These are phyloP conservation scores for Myotis planiceps DNA, from an alignment of 2,797 vertebrate genomes.

Conservation along the genomic window DNA sequence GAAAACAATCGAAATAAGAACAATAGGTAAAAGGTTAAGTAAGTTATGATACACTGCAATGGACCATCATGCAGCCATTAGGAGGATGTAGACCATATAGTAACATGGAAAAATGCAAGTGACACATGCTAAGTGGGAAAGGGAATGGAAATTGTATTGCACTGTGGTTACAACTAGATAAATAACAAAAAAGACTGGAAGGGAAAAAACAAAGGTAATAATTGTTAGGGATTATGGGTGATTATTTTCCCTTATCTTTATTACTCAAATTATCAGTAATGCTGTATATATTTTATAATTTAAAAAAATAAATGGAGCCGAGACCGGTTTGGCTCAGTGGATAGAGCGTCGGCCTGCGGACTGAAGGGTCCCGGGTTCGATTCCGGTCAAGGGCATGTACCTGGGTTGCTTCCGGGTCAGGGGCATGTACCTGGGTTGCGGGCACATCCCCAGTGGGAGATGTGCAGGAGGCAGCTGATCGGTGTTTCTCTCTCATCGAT, in stretches of 20 bases:
- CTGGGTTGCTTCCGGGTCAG: too few relatives aligned
- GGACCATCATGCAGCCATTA: background rate
- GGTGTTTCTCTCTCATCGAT: too few relatives aligned
- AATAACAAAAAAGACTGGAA: background rate
- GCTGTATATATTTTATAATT: background rate
- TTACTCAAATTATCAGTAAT: constrained; percentile 5
- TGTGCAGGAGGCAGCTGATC: too few relatives aligned
- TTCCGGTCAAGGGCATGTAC: too few relatives aligned
- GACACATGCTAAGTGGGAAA: background rate
- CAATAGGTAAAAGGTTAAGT: constrained; percentile 52
- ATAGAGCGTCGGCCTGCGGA: too few relatives aligned
- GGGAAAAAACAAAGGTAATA: constrained; percentile 40
- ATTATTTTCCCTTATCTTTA: constrained; percentile 40
- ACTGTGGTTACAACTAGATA: constrained; percentile 26
- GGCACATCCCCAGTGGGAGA: too few relatives aligned
- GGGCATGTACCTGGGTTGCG: too few relatives aligned
- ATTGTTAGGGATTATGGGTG: background rate
- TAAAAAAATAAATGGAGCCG: constrained; percentile 23
- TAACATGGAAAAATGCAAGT: background rate
- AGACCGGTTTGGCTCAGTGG: too few relatives aligned
- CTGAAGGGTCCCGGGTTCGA: too few relatives aligned
- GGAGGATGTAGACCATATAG: background rate
- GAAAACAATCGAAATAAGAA: constrained; percentile 49
- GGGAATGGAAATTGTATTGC: background rate
- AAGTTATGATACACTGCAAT: constrained; percentile 21